Evolutionary conservation across 1,140 invertebrate species (phyloP).

Genomic region (Catajapyx aquilonaris): DNA sequence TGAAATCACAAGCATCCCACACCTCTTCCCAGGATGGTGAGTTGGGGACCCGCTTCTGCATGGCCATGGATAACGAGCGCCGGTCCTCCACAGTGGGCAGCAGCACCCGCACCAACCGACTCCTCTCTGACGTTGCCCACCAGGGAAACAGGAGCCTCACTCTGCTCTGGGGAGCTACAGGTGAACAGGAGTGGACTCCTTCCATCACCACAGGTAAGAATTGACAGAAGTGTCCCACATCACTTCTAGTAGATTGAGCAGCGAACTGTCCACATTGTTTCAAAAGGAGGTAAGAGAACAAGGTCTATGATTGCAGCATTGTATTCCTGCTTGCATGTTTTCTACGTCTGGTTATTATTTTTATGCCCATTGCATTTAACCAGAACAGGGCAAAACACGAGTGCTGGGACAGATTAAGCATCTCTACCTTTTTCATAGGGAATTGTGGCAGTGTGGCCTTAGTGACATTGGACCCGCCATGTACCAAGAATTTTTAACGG

Average conservation of each 20-base stretch:
- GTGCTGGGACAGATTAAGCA: too few relatives aligned
- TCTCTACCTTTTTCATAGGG: too few relatives aligned
- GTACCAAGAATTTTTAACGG: too few relatives aligned
- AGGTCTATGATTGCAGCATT: not conserved
- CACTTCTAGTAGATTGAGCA: not conserved
- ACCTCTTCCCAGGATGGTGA: slow-evolving; percentile 24
- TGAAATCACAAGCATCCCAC: slow-evolving; percentile 23
- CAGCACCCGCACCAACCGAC: slow-evolving; percentile 6
- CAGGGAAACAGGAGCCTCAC: slow-evolving; percentile 30
- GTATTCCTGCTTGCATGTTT: not conserved
- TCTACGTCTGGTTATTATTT: too few relatives aligned
- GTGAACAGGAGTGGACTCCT: slow-evolving; percentile 88
- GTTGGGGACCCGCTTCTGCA: slow-evolving; percentile 10
- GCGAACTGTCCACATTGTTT: too few relatives aligned
- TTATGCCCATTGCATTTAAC: too few relatives aligned
- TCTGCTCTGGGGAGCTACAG: slow-evolving; percentile 70
- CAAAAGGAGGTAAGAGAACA: too few relatives aligned
- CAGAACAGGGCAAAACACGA: too few relatives aligned
- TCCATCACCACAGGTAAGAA: slow-evolving; percentile 66
- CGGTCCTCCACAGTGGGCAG: slow-evolving; percentile 1
- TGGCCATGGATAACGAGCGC: not conserved
- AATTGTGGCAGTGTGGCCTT: too few relatives aligned
- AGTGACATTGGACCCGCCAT: too few relatives aligned
- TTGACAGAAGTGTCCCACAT: not conserved
- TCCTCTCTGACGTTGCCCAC: slow-evolving; percentile 9